Evolutionary conservation across 2,113 vertebrate genomes (phyloP), one percentile per base, ranked within the genome.

Genomic region (Prietella phreatophila): DNA sequence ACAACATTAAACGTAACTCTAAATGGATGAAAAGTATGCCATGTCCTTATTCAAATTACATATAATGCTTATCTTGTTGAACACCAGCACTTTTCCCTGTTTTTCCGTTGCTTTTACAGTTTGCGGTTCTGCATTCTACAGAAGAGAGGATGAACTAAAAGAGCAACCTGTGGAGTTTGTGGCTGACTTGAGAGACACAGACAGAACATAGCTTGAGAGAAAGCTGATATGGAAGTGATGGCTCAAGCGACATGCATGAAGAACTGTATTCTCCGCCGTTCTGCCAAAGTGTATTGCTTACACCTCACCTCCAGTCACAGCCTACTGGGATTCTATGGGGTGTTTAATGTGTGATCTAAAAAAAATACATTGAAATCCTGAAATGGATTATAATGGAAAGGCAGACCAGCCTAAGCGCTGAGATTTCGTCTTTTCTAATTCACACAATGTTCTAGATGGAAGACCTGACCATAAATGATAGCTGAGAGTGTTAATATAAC

Each of bases 51-150:
- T 36, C 33, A 50, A 50, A 53, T 67, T 25, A 30, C 25, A 73
- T 25, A 55, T 39, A 13, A 53, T 67, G 8, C 84, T 61, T 86
- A 53, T 75, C 36, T 5, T 85, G 69, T 55, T 69, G 15, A 79
- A 14, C 20, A 27, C 7, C 65, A 50, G 83, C 25, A 73, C 69
- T 80, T 56, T 67, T 2, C 33, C 53, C 20, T 30, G 53, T 82
- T 63, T 84, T 27, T 90, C 82, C 91, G 30, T 90, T 89, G 89
- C 55, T 76, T 71, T 87, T 85, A 15, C 79, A 96, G 95, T 86
- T 94, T 94, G 0, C 90, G 95, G 11, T 96, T 95, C 89, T 95
- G 95, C 93, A 92, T 96, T 91, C 92, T 96, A 63, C 92, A 92
- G 91, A 91, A 84, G 56, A 90, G 88, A 89, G 88, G 81, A 88